Evolutionary conservation across 2,888 invertebrate species (phyloP).

Genomic region (Parapristionchus giblindavisi): DNA sequence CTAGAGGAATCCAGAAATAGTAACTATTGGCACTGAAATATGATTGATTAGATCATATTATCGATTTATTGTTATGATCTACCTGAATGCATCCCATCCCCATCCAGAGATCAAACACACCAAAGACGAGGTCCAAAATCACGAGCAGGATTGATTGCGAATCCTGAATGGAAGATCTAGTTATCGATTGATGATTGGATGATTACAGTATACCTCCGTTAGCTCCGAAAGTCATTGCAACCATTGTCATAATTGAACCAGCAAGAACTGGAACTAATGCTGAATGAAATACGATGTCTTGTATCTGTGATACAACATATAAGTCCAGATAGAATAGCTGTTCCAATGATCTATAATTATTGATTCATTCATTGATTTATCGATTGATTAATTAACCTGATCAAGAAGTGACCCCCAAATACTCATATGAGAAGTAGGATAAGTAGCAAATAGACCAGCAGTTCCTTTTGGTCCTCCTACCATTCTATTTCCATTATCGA

Average conservation of each 20-base stretch:
- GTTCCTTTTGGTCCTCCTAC: constrained; percentile 71
- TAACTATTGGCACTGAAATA: constrained; percentile 69
- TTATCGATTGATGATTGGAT: background rate
- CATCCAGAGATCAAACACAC: constrained; percentile 64
- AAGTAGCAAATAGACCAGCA: constrained; percentile 75
- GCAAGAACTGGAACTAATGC: constrained; percentile 62
- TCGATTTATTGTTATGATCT: background rate
- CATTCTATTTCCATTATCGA: constrained; percentile 70
- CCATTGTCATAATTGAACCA: constrained; percentile 66
- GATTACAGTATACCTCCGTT: constrained; percentile 71
- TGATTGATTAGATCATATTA: background rate
- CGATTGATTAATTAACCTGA: constrained; percentile 70
- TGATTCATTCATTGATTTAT: background rate
- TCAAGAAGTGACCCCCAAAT: constrained; percentile 72
- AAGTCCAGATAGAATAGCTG: constrained; percentile 65
- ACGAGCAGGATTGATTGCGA: constrained; percentile 76
- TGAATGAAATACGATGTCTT: constrained; percentile 62
- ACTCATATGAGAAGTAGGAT: constrained; percentile 72
- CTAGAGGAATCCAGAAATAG: constrained; percentile 74
- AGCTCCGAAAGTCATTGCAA: constrained; percentile 71
- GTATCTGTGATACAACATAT: constrained; percentile 66
- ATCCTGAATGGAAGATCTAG: constrained; percentile 62
- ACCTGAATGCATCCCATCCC: constrained; percentile 67
- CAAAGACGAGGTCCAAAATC: constrained; percentile 67
- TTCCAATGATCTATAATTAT: constrained; percentile 64